These are phyloP conservation scores for Hymenochirus boettgeri DNA, from an alignment of 2,113 vertebrate species.

Conservation along the genomic window DNA sequence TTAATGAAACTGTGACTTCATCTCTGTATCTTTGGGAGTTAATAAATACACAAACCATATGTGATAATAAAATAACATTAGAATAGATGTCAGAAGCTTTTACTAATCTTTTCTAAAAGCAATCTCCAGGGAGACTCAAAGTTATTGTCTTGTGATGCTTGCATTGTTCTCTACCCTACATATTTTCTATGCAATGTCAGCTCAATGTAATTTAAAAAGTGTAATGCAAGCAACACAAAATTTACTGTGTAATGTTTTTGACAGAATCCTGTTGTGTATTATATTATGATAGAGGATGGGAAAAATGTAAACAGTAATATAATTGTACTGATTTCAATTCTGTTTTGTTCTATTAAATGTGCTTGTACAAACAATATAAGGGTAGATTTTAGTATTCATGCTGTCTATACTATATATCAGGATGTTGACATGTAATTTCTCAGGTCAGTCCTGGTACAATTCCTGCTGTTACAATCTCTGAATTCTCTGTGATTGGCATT, in stretches of 20 bases:
- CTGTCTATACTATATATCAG: constrained; percentile 15
- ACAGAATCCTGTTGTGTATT: constrained; percentile 2
- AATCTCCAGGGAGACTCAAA: constrained; percentile 10
- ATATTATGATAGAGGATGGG: not conserved
- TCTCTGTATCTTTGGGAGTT: constrained; percentile 10
- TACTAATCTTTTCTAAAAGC: constrained; percentile 29
- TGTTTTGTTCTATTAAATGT: not conserved
- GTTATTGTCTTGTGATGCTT: constrained; percentile 23
- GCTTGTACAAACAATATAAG: not conserved
- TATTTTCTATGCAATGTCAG: constrained; percentile 8
- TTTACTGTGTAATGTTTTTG: constrained; percentile 17
- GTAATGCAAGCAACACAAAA: constrained; percentile 29
- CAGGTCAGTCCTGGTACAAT: constrained; percentile 16
- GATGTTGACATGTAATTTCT: constrained; percentile 21
- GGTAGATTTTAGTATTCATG: not conserved
- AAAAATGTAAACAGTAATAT: not conserved
- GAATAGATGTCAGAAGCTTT: constrained; percentile 15
- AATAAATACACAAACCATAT: constrained; percentile 18
- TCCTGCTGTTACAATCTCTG: not conserved
- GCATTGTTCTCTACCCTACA: not conserved
- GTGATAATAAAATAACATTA: constrained; percentile 12
- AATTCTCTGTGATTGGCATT: constrained; percentile 14
- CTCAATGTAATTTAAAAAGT: constrained; percentile 22
- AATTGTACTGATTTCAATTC: not conserved
- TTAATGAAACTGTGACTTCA: not conserved